These are phyloP conservation scores for Eilema caniola DNA, from an alignment of 2,888 invertebrate genomes.

Conservation along the genomic window DNA sequence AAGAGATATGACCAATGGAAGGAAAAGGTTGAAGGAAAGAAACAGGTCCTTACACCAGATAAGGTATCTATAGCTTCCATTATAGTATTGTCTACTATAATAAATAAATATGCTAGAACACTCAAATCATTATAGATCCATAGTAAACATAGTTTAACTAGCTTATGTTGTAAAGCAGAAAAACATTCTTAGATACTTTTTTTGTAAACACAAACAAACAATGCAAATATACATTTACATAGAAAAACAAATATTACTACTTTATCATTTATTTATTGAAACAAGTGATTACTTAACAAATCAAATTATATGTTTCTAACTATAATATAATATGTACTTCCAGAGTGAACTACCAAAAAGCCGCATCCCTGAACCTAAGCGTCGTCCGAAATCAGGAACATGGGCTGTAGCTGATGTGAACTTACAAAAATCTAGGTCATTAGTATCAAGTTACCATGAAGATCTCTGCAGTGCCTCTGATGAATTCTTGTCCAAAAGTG, in stretches of 20 bases:
- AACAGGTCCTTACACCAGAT: slow-evolving; percentile 77
- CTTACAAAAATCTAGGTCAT: slow-evolving; percentile 86
- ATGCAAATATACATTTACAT: no score
- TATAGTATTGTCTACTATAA: not conserved
- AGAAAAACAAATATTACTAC: no score
- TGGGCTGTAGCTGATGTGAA: slow-evolving; percentile 87
- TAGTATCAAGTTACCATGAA: slow-evolving; percentile 91
- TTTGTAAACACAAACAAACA: no score
- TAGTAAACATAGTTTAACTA: no score
- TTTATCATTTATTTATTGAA: no score
- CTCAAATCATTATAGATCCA: no score
- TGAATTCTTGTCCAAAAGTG: slow-evolving; percentile 85
- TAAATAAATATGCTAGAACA: no score
- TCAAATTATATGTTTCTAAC: not conserved
- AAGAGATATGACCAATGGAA: slow-evolving; percentile 97
- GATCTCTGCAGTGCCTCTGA: slow-evolving; percentile 85
- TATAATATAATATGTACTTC: slow-evolving; percentile 38
- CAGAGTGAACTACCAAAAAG: slow-evolving; percentile 89
- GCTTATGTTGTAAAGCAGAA: no score
- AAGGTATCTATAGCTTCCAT: slow-evolving; percentile 67
- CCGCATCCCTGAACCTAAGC: slow-evolving; percentile 91
- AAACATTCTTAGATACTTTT: no score
- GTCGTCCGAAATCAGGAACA: slow-evolving; percentile 92
- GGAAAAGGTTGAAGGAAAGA: slow-evolving; percentile 86
- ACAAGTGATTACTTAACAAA: no score